These are phyloP conservation scores for Hemicrepidius hirtus DNA, from an alignment of 2,888 invertebrate genomes.

Conservation along the genomic window DNA sequence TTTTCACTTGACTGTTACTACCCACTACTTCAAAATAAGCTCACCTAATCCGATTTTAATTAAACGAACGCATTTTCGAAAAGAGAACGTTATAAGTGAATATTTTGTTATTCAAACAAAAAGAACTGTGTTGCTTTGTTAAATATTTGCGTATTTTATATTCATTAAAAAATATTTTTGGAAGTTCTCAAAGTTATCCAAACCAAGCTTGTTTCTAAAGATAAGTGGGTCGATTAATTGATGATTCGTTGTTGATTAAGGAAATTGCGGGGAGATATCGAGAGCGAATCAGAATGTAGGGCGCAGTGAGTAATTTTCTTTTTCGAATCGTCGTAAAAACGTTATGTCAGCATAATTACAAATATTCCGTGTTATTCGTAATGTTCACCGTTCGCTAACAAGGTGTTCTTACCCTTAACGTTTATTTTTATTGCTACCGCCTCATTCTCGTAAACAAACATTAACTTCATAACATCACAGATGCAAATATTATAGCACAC, in stretches of 20 bases:
- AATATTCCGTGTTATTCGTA: conserved; percentile 11
- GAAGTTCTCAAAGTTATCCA: neutral
- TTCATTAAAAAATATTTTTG: neutral
- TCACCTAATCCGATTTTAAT: conserved; percentile 33
- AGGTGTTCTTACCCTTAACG: conserved; percentile 32
- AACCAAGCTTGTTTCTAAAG: conserved; percentile 12
- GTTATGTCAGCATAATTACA: conserved; percentile 22
- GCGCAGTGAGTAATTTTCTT: conserved; percentile 12
- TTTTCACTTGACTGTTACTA: conserved; percentile 36
- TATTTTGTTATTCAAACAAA: conserved; percentile 10
- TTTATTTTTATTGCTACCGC: conserved; percentile 33
- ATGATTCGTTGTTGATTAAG: conserved; percentile 1
- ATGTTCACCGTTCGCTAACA: conserved; percentile 27
- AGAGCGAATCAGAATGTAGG: neutral
- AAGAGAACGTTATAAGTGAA: conserved; percentile 5
- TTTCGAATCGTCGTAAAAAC: conserved; percentile 1
- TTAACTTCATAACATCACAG: conserved; percentile 37
- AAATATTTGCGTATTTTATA: too few relatives aligned
- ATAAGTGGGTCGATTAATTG: conserved; percentile 15
- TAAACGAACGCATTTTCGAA: conserved; percentile 18
- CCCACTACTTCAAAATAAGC: conserved; percentile 41
- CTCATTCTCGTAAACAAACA: conserved; percentile 32
- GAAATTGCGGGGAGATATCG: conserved; percentile 3
- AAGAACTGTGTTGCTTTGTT: too few relatives aligned
- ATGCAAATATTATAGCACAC: conserved; percentile 37